Percentiles rank a stretch among this genome's conserved stretches.
Evolutionary conservation across 2,888 invertebrate genomes (phyloP).

Genomic region (Alsophila aescularia): DNA sequence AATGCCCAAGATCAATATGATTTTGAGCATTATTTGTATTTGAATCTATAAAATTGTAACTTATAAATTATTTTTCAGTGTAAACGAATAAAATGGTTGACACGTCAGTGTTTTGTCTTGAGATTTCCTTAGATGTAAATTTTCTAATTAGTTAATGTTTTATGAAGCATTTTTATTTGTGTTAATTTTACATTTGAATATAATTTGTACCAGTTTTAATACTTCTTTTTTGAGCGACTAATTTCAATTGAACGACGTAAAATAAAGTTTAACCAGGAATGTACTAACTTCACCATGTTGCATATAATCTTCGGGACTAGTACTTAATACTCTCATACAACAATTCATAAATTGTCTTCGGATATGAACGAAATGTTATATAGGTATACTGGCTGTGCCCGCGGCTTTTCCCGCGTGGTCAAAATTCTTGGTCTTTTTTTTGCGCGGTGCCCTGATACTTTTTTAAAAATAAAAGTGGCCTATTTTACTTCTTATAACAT

Average conservation of each 20-base stretch:
- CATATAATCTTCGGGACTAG: too few relatives aligned
- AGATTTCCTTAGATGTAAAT: constrained; percentile 36
- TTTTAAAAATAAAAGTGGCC: too few relatives aligned
- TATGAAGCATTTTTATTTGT: constrained; percentile 33
- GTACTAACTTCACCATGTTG: too few relatives aligned
- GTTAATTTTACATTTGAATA: constrained; percentile 32
- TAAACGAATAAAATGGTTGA: constrained; percentile 53
- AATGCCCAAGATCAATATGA: constrained; percentile 23
- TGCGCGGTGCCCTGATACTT: too few relatives aligned
- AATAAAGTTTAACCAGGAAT: not conserved
- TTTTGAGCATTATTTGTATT: constrained; percentile 24
- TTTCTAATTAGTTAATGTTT: constrained; percentile 39
- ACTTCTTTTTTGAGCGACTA: constrained; percentile 22
- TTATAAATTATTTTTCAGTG: constrained; percentile 60
- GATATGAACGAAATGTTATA: too few relatives aligned
- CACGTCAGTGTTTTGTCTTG: constrained; percentile 49
- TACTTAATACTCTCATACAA: too few relatives aligned
- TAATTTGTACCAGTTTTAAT: constrained; percentile 42
- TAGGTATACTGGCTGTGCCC: too few relatives aligned
- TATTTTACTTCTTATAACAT: too few relatives aligned
- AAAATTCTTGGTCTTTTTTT: too few relatives aligned
- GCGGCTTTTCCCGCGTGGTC: too few relatives aligned
- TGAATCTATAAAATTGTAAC: constrained; percentile 38
- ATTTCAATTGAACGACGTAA: not conserved
- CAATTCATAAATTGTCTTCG: too few relatives aligned